Evolutionary conservation across 2,888 invertebrate genomes (phyloP).

Genomic region (Uropetala carovei): DNA sequence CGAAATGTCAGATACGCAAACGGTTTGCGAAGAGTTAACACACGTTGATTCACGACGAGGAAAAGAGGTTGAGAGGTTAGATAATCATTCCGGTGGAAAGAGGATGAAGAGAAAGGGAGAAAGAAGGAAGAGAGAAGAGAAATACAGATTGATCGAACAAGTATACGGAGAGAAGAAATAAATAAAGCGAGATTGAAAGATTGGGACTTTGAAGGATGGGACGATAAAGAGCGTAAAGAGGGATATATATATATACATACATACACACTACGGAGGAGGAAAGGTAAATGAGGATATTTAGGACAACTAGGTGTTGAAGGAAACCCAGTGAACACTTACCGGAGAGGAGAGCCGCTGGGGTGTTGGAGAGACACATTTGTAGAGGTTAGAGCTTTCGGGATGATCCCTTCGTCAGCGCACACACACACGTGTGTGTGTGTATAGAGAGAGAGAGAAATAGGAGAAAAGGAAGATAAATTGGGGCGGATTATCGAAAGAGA

Average conservation of each 20-base stretch:
- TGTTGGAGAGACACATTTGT: too few species aligned
- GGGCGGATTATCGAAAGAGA: background rate
- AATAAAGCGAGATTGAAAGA: slow-evolving; percentile 13
- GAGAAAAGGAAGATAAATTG: slow-evolving; percentile 35
- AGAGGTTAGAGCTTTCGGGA: too few species aligned
- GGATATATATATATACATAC: too few species aligned
- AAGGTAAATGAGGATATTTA: too few species aligned
- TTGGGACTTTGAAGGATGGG: slow-evolving; percentile 41
- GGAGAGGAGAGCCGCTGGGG: too few species aligned
- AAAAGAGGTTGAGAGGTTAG: slow-evolving; percentile 14
- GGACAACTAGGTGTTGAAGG: too few species aligned
- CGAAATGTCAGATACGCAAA: background rate
- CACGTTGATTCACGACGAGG: too few species aligned
- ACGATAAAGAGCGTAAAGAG: slow-evolving; percentile 18
- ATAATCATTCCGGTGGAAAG: background rate
- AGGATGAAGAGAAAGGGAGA: background rate
- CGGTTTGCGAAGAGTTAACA: background rate
- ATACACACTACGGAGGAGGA: too few species aligned
- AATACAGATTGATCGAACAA: slow-evolving; percentile 16
- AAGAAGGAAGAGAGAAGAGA: slow-evolving; percentile 3
- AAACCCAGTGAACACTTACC: too few species aligned
- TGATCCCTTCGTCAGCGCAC: too few species aligned
- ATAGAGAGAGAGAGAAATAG: background rate
- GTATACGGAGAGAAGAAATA: background rate
- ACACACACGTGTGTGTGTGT: too few species aligned